Percentiles rank a stretch among this genome's conserved stretches.
Conservation (phyloP, 2,797 vertebrate genomes). For the Halcyon chelicuti region DNA sequence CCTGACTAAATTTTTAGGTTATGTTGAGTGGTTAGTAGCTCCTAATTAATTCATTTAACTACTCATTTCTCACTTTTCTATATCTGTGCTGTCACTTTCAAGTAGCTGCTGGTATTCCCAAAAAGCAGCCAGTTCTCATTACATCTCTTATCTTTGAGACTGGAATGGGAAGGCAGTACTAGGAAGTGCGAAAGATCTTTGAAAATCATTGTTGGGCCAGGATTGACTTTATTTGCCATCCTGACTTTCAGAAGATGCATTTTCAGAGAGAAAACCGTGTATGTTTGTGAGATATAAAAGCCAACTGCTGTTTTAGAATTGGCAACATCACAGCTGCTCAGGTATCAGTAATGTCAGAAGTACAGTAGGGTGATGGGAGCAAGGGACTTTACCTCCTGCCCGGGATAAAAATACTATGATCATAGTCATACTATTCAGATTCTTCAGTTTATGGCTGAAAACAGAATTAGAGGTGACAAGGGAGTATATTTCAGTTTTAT, state of each 20-base stretch:
- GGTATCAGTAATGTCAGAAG: neutral
- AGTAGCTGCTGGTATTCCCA: neutral
- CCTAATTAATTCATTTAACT: neutral
- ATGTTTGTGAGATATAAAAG: neutral
- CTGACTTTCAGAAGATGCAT: neutral
- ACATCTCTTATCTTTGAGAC: neutral
- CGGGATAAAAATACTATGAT: neutral
- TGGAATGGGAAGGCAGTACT: neutral
- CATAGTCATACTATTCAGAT: neutral
- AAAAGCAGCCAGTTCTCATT: neutral
- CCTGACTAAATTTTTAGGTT: neutral
- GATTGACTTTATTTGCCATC: neutral
- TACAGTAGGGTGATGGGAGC: neutral
- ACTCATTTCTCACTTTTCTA: neutral
- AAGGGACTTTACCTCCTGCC: neutral
- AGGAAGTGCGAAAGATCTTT: neutral
- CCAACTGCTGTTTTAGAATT: neutral
- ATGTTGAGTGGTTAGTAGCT: neutral
- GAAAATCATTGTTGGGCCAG: neutral
- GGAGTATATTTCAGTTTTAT: neutral
- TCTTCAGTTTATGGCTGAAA: neutral
- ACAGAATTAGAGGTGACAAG: neutral
- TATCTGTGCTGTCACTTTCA: neutral
- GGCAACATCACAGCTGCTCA: neutral
- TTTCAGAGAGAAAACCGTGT: neutral